Evolutionary conservation across 1,140 invertebrate species (phyloP), one percentile per base, ranked within the genome.

Genomic region (Papilio polytes): DNA sequence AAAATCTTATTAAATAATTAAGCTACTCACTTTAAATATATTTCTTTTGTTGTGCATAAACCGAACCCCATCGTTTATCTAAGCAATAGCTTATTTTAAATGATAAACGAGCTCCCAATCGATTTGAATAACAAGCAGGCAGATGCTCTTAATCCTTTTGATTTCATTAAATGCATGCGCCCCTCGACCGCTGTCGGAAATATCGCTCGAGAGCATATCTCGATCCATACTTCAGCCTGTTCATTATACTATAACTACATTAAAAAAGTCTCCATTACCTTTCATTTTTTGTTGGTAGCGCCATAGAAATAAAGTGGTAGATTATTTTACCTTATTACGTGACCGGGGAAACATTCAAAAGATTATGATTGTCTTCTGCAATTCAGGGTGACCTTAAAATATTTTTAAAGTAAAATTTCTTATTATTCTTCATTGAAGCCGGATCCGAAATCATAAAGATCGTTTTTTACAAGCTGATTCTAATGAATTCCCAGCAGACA

Each of bases 61-160:
- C 92, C 91, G 93, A 91, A 94, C 94, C 91, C 91, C 84, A 7
- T 84, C 87, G 89, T 92, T 94, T 93, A 94, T 94, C 91, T 94
- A 94, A 91, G 91, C 91, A 90, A 89, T 94, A 91, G 91, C 91
- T 94, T 95, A 94, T 95, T 94, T 92, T 87, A 94, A 95, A 94
- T 94, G 92, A 94, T 94, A 95, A 95, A 95, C 89, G 92, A 93
- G 91, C 91, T 91, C 91, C 88, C 91, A 89, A 95, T 94, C 90
- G 91, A 94, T 95, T 95, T 95, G 92, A 95, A 95, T 95, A 95
- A 95, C 92, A 95, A 95, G 91, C 90, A 91, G 91, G 94, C 94
- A 95, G 94, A 95, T 95, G 94, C 92, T 95, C 86, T 94, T 94
- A 94, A 95, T 95, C 94, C 94, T 92, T 94, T 94, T 95, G 92